Evolutionary conservation across 1,140 invertebrate genomes (phyloP).

Genomic region (Trinorchestia longiramus): DNA sequence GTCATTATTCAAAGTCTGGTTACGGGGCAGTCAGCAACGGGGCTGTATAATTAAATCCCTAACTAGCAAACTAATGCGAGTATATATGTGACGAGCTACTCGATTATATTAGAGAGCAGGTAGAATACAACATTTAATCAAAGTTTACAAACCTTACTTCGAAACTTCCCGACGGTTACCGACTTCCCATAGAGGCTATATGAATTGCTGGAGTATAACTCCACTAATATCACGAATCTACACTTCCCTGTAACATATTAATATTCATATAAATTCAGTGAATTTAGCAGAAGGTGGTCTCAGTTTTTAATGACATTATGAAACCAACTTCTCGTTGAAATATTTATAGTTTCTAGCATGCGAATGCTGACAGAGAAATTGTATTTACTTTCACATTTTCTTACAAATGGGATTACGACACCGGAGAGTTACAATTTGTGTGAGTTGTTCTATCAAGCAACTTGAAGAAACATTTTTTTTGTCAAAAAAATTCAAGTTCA

Average conservation of each 20-base stretch:
- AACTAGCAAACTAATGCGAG: constrained; percentile 32
- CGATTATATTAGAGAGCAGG: constrained; percentile 4
- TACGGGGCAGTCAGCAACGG: background rate
- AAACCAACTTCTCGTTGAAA: background rate
- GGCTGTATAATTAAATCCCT: background rate
- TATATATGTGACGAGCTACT: constrained; percentile 27
- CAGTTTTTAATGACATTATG: background rate
- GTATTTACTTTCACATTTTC: background rate
- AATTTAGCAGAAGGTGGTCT: background rate
- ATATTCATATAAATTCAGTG: background rate
- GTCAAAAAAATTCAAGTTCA: background rate
- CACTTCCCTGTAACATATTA: background rate
- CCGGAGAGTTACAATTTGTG: background rate
- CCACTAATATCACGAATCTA: background rate
- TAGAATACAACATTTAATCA: constrained; percentile 6
- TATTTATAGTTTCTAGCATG: background rate
- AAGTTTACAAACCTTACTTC: constrained; percentile 17
- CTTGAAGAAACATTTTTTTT: background rate
- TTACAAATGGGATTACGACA: background rate
- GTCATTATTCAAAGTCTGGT: background rate
- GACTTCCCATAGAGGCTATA: background rate
- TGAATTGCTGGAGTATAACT: background rate
- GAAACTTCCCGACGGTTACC: background rate
- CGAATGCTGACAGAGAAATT: background rate
- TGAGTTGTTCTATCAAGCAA: background rate